Evolutionary conservation across 1,140 invertebrate genomes (phyloP), one percentile per base, ranked within the genome.

Genomic region (Pachypsylla venusta): DNA sequence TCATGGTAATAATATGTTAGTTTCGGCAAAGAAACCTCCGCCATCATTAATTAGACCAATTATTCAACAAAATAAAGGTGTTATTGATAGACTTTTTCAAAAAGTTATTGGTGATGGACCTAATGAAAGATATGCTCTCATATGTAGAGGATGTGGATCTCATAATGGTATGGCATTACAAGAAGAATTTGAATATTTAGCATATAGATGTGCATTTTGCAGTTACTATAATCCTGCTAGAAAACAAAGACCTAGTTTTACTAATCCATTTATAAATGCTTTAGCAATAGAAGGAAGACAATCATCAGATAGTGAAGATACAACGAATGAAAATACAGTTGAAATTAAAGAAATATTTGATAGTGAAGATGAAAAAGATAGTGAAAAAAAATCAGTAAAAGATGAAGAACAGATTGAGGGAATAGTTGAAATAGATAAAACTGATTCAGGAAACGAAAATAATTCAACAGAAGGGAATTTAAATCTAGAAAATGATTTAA

Each of bases 131-230:
- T 97, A 87, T 73, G 95, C 93, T 30, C 78, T 99, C 54, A 94
- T 99, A 68, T 99, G 96, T 74, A 77, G 77, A 26, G 77, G 87
- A 60, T 99, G 96, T 71, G 79, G 79, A 60, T 83, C 83, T 12
- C 95, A 98, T 70, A 98, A 99, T 75, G 95, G 96, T 63, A 97
- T 99, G 93, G 89, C 93, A 16, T 77, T 96, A 4, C 82, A 84
- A 68, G 94, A 98, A 72, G 96, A 98, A 69, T 98, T 94, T 75
- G 92, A 95, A 70, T 97, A 87, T 74, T 77, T 93, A 75, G 85
- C 83, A 57, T 95, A 88, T 71, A 76, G 81, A 61, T 96, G 92
- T 74, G 91, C 86, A 65, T 94, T 93, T 69, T 96, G 92, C 71
- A 82, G 81, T 54, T 74, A 75, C 22, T 79, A 85, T 69, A 95